Evolutionary conservation across 2,797 vertebrate genomes (phyloP), one percentile per base, ranked within the genome.

Genomic region (Apogon talboti): DNA sequence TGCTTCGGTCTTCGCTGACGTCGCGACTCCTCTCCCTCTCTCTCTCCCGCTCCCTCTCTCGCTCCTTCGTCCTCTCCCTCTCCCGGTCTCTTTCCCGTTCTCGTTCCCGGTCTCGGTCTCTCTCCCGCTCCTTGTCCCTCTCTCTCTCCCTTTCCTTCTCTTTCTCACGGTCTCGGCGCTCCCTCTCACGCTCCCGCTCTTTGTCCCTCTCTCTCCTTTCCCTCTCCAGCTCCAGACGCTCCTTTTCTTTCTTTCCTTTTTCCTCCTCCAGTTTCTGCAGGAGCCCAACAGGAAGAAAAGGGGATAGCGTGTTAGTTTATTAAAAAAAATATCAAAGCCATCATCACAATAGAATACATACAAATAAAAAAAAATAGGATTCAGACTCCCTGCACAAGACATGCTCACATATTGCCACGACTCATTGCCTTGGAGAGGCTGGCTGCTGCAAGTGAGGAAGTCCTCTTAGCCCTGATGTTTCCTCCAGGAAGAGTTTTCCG

Each of bases 241-340:
- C 96, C 83, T 97, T 96, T 79, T 98, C 96, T 77, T 97, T 96
- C 87, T 97, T 97, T 83, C 97, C 96, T 93, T 98, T 98, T 89
- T 98, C 96, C 92, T 98, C 96, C 91, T 98, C 96, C 92, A 98
- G 95, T 94, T 98, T 98, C 96, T 98, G 95, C 89, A 95, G 93
- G 93, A 91, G 93, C 88, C 94, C 91, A 42, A 86, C 63, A 79
- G 74, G 80, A 35, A 91, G 65, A 69, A 61, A 74, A 55, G 18
- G 13, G 55, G 15, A 40, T 37, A 49, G 9, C 3, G 41, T 15
- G 71, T 86, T 71, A 85, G 15, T 42, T 18, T 42, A 38, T 6
- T 21, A 44, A 43, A 30, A 43, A 30, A 44, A 13, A 33, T n/a
- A 33, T 14, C 10, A 15, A 24, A 13, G 19, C 13, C 21, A 10